A percentile compares a stretch with the other conserved stretches of the same genome.
These are phyloP conservation scores for Anableps anableps DNA, from an alignment of 2,797 vertebrate species.

Conservation along the genomic window DNA sequence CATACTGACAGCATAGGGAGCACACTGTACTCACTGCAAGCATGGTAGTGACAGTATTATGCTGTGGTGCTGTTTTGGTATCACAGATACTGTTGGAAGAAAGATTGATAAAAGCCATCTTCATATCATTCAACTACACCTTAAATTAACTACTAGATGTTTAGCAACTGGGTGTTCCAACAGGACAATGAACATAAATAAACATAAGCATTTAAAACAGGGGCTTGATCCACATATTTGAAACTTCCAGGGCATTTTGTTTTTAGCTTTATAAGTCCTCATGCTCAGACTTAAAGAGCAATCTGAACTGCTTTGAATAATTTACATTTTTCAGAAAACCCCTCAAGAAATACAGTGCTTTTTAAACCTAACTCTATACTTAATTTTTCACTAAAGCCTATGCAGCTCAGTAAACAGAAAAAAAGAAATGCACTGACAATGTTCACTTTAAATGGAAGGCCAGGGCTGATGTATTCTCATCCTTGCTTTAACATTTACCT, in stretches of 20 bases:
- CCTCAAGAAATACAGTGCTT: not conserved
- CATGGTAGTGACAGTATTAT: no score
- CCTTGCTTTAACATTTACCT: slow-evolving; percentile 11
- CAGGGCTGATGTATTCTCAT: slow-evolving; percentile 23
- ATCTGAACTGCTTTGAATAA: slow-evolving; percentile 5
- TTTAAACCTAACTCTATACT: not conserved
- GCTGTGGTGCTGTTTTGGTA: no score
- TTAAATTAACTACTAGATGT: not conserved
- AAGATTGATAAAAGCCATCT: no score
- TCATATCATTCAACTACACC: no score
- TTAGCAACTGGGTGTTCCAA: not conserved
- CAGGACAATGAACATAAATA: no score
- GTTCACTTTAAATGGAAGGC: slow-evolving; percentile 49
- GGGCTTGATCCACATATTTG: not conserved
- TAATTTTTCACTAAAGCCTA: not conserved
- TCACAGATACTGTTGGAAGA: no score
- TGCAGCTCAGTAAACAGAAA: slow-evolving; percentile 14
- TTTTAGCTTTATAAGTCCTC: slow-evolving; percentile 1
- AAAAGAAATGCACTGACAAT: not conserved
- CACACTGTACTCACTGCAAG: no score
- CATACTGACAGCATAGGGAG: no score
- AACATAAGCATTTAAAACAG: not conserved
- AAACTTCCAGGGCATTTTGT: not conserved
- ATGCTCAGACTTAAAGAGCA: not conserved
- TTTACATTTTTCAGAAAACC: slow-evolving; percentile 8